These are phyloP conservation scores for Gymnoscopelus braueri DNA, from an alignment of 2,797 vertebrate species.

Conservation along the genomic window DNA sequence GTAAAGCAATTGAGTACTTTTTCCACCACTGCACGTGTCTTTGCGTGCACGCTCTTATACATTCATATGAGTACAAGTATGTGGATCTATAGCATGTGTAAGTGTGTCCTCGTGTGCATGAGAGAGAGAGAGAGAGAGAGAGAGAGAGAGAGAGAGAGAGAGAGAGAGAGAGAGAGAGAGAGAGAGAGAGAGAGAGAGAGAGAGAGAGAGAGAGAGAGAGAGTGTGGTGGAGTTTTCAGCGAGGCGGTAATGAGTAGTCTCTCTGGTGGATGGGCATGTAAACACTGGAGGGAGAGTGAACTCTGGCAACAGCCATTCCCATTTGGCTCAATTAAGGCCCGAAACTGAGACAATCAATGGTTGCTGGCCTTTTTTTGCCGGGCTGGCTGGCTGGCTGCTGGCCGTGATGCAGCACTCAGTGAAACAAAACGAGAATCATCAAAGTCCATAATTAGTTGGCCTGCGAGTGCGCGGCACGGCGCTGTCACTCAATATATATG, in stretches of 20 bases:
- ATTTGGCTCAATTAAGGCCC: conserved; percentile 86
- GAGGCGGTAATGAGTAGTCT: conserved; percentile 73
- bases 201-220: too few relatives aligned
- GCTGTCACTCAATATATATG: conserved; percentile 60
- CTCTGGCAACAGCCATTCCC: conserved; percentile 83
- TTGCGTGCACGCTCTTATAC: too few relatives aligned
- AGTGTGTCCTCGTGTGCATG: too few relatives aligned
- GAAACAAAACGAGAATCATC: conserved; percentile 83
- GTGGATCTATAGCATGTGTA: too few relatives aligned
- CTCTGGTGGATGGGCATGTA: conserved; percentile 76
- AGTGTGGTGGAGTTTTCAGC: conserved; percentile 63
- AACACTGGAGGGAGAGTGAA: conserved; percentile 81
- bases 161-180: too few relatives aligned
- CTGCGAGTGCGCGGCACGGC: conserved; percentile 61
- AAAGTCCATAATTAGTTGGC: conserved; percentile 83
- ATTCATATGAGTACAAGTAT: too few relatives aligned
- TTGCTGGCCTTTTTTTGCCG: conserved; percentile 64
- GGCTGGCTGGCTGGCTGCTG: conserved; percentile 74
- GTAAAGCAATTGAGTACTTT: too few relatives aligned
- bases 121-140: too few relatives aligned
- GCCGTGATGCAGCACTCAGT: conserved; percentile 64
- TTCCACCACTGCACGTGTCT: too few relatives aligned
- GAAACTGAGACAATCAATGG: conserved; percentile 81
- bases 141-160: too few relatives aligned
- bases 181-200: too few relatives aligned